phyloP scores from a whole-genome alignment of 2,797 vertebrate species.

The Tenualosa ilisha region DNA sequence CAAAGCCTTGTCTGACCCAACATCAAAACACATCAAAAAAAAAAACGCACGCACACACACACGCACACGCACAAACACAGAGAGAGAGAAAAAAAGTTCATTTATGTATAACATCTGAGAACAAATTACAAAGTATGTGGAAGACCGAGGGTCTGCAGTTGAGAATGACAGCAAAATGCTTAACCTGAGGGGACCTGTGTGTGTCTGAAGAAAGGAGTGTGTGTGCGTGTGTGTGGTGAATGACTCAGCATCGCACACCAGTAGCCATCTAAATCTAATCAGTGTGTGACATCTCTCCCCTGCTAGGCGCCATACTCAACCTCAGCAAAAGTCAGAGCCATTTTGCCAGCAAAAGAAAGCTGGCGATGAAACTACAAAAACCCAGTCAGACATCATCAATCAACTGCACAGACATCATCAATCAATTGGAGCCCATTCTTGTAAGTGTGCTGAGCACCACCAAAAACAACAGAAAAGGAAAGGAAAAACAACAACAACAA shows the following conservation, averaged over 20 bases:
- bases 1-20: slow-evolving; percentile 18
- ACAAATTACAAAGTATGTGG: not conserved
- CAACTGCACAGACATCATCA: slow-evolving; percentile 10
- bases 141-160: not conserved
- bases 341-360: not conserved
- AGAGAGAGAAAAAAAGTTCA: not conserved
- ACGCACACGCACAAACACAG: not conserved
- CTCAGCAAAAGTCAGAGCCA: slow-evolving; percentile 22
- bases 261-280: slow-evolving; percentile 21
- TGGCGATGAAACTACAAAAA: slow-evolving; percentile 16
- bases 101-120: not conserved
- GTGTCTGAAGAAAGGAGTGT: not conserved
- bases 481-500: not conserved
- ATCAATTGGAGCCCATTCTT: slow-evolving; percentile 7
- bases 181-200: not conserved
- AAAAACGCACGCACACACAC: not conserved
- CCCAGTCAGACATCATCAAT: slow-evolving; percentile 21
- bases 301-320: not conserved
- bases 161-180: not conserved
- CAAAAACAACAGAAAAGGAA: not conserved
- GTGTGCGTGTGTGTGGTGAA: not conserved
- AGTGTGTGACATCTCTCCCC: not conserved
- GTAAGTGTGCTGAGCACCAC: slow-evolving; percentile 10
- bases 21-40: not conserved
- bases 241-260: slow-evolving; percentile 13